Evolutionary conservation across 2,797 vertebrate species (phyloP).

Genomic region (Artibeus jamaicensis): DNA sequence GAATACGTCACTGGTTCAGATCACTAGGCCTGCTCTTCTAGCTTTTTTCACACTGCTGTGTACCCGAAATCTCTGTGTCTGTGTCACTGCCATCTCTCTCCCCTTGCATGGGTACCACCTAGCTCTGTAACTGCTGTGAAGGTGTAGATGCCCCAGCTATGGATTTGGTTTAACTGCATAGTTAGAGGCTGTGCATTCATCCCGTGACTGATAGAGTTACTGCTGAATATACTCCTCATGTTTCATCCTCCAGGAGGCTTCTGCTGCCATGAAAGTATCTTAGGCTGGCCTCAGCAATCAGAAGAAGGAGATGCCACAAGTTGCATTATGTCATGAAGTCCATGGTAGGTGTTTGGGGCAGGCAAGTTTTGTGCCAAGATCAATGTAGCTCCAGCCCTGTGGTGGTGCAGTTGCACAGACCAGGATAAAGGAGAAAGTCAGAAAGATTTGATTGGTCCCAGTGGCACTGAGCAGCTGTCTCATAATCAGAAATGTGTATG

Average conservation of each 20-base stretch:
- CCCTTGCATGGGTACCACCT: not conserved
- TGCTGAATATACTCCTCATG: conserved; percentile 20
- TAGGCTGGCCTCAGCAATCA: not conserved
- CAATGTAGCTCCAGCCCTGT: not conserved
- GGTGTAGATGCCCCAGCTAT: not conserved
- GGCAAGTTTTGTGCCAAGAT: not conserved
- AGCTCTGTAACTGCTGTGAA: conserved; percentile 8
- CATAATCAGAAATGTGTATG: not conserved
- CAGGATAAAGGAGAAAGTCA: rapidly evolving
- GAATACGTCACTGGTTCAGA: not conserved
- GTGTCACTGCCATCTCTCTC: conserved; percentile 19
- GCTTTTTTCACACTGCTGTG: not conserved
- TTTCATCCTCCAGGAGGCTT: not conserved
- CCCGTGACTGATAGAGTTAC: not conserved
- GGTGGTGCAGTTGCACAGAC: not conserved
- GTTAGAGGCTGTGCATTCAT: conserved; percentile 23
- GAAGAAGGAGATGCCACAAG: not conserved
- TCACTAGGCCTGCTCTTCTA: not conserved
- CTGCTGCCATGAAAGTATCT: not conserved
- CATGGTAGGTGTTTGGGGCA: rapidly evolving
- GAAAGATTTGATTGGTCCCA: not conserved
- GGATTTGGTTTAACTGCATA: not conserved
- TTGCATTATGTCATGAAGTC: not conserved
- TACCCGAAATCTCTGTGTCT: conserved; percentile 20
- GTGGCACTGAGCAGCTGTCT: not conserved